Percentiles rank a stretch among this genome's conserved stretches.
phyloP scores from a whole-genome alignment of 1,140 invertebrate genomes.

The Pseudomyrmex flavicornis region DNA sequence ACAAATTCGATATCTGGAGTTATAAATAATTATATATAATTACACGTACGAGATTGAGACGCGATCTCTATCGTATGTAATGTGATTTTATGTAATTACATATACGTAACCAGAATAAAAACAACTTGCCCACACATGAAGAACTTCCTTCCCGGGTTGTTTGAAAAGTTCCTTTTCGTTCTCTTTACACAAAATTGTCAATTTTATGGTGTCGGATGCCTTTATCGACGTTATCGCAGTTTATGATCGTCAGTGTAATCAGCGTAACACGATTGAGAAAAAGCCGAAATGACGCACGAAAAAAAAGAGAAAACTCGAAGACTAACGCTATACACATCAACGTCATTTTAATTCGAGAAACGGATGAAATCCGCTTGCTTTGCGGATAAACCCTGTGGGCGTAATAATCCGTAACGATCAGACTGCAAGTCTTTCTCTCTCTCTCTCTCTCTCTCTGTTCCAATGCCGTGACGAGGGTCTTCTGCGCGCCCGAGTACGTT shows the following conservation, averaged over 20 bases:
- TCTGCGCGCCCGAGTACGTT: slow-evolving; percentile 90
- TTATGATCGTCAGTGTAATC: background rate
- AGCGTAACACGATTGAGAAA: slow-evolving; percentile 23
- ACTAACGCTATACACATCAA: slow-evolving; percentile 19
- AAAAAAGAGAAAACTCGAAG: no score
- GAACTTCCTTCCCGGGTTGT: no score
- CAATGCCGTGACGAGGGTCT: slow-evolving; percentile 95
- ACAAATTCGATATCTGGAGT: no score
- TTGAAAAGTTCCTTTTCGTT: no score
- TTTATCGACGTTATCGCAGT: background rate
- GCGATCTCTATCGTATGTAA: no score
- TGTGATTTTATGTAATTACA: no score
- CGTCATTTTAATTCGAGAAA: slow-evolving; percentile 5
- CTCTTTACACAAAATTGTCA: no score
- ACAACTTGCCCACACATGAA: no score
- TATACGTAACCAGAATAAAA: no score
- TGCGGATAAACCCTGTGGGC: background rate
- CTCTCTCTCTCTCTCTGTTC: no score
- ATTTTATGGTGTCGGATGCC: background rate
- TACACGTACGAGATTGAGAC: no score
- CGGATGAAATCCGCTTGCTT: slow-evolving; percentile 1
- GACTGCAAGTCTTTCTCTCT: background rate
- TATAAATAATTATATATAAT: no score
- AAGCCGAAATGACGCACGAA: slow-evolving; percentile 4
- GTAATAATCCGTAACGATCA: slow-evolving; percentile 21